Percentiles rank a stretch among this genome's conserved stretches.
These are phyloP conservation scores for Xiphydria camelus DNA, from an alignment of 2,888 invertebrate genomes.

Conservation along the genomic window DNA sequence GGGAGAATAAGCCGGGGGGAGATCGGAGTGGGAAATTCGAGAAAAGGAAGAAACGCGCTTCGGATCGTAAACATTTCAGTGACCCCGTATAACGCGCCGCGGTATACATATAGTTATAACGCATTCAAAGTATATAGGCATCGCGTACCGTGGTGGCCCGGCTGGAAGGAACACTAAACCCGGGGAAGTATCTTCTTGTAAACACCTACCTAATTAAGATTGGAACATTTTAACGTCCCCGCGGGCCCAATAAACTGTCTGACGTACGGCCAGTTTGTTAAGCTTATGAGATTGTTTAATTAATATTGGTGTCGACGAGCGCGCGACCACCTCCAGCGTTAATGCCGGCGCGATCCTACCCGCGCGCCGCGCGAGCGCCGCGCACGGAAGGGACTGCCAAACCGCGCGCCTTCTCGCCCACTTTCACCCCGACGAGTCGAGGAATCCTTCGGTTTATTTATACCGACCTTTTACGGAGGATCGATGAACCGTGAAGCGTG, in stretches of 20 bases:
- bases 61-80: conserved; percentile 6
- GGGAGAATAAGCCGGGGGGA: not conserved
- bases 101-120: no score
- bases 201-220: conserved; percentile 58
- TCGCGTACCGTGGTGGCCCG: conserved; percentile 1
- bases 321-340: conserved; percentile 52
- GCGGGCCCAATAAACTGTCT: conserved; percentile 50
- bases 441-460: no score
- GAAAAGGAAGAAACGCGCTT: not conserved
- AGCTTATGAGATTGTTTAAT: conserved; percentile 57
- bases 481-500: no score
- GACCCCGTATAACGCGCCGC: conserved; percentile 2
- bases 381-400: not conserved
- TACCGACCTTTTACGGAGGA: no score
- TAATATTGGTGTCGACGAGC: conserved; percentile 51
- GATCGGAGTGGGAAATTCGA: not conserved
- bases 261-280: conserved; percentile 53
- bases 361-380: no score
- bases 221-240: conserved; percentile 55
- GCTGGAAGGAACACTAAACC: conserved; percentile 9
- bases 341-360: no score
- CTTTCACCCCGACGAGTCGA: no score
- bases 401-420: not conserved
- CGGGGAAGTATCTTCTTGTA: conserved; percentile 50
- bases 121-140: no score